phyloP scores from a whole-genome alignment of 1,140 invertebrate genomes.

The Nixonia krombeini region DNA sequence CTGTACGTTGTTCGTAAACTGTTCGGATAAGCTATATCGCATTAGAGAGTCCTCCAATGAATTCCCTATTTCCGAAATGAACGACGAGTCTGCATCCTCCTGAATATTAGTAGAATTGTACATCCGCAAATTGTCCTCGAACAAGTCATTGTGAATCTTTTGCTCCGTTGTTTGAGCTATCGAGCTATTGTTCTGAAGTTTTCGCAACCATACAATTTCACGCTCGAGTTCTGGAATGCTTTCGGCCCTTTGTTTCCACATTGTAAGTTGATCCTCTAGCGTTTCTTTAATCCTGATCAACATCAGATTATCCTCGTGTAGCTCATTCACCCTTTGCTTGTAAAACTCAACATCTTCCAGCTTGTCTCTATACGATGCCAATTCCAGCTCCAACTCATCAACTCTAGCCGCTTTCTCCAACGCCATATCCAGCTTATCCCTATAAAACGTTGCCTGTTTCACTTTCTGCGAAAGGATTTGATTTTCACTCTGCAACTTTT shows the following conservation, averaged over 20 bases:
- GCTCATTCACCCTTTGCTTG: constrained; percentile 5
- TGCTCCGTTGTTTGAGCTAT: neutral
- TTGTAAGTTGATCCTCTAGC: constrained; percentile 11
- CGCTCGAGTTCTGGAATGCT: constrained; percentile 1
- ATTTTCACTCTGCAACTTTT: constrained; percentile 20
- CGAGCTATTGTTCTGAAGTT: constrained; percentile 4
- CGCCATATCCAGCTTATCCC: constrained; percentile 37
- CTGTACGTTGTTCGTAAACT: constrained; percentile 16
- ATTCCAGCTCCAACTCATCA: constrained; percentile 25
- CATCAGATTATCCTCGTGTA: constrained; percentile 14
- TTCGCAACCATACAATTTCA: constrained; percentile 9
- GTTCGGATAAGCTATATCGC: constrained; percentile 16
- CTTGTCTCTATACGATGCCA: constrained; percentile 14
- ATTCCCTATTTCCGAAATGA: constrained; percentile 5
- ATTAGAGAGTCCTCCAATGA: neutral
- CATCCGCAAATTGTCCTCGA: constrained; percentile 3
- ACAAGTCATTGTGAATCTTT: constrained; percentile 3
- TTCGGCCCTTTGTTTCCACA: constrained; percentile 8
- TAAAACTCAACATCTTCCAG: neutral
- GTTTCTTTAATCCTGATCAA: constrained; percentile 14
- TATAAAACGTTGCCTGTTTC: constrained; percentile 10
- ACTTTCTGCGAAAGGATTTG: constrained; percentile 10
- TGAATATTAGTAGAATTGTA: constrained; percentile 3
- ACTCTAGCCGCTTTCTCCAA: constrained; percentile 18
- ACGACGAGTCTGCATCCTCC: constrained; percentile 6